A percentile compares a stretch with the other conserved stretches of the same genome.
These are phyloP conservation scores for Polypedilum vanderplanki DNA, from an alignment of 1,140 invertebrate genomes.

Conservation along the genomic window DNA sequence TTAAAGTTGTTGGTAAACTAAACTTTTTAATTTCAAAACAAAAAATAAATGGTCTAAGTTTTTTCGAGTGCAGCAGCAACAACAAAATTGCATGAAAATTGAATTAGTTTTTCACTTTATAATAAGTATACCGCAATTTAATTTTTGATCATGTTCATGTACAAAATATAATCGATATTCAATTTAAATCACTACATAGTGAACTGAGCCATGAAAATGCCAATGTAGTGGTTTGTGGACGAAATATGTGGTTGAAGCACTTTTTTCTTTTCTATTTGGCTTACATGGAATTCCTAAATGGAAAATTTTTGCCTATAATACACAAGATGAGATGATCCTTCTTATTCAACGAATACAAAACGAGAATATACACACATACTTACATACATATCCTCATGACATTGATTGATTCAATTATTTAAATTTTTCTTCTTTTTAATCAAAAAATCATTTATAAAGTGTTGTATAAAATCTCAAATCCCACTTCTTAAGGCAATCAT, in stretches of 20 bases:
- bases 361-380: too few species aligned
- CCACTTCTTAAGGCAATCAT: neutral
- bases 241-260: neutral
- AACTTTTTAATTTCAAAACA: neutral
- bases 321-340: too few species aligned
- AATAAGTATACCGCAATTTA: neutral
- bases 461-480: neutral
- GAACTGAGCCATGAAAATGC: neutral
- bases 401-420: conserved; percentile 1
- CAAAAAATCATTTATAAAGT: neutral
- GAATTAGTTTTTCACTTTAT: neutral
- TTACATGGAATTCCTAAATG: neutral
- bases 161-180: neutral
- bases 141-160: conserved; percentile 4
- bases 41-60: neutral
- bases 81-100: conserved; percentile 1
- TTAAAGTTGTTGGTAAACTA: too few species aligned
- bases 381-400: neutral
- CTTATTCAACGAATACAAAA: too few species aligned
- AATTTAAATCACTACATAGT: neutral
- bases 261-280: neutral
- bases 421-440: neutral
- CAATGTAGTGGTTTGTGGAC: neutral
- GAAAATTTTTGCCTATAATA: neutral
- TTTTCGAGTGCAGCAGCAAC: neutral